Conservation (phyloP, 2,797 vertebrate genomes). For the Cirrhinus mrigala region DNA sequence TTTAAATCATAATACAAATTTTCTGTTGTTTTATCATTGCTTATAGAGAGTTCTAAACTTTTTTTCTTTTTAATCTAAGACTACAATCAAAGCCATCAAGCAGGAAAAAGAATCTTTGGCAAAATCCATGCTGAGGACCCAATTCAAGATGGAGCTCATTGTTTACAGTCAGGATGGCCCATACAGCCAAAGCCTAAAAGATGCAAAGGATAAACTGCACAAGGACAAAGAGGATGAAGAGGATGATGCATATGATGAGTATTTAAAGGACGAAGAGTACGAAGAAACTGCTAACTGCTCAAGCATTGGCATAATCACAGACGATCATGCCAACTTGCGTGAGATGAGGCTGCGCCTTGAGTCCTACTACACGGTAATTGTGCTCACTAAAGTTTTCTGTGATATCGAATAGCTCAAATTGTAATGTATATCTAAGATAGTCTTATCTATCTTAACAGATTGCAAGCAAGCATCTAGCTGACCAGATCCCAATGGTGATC, state of each 20-base stretch:
- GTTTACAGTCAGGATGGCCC: constrained; percentile 86
- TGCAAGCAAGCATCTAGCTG: constrained; percentile 78
- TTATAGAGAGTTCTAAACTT: background rate
- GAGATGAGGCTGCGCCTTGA: constrained; percentile 80
- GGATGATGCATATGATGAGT: too few relatives aligned
- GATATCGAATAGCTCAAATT: background rate
- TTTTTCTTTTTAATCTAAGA: constrained; percentile 65
- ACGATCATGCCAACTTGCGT: constrained; percentile 55
- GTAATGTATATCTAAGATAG: background rate
- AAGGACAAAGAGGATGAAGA: too few relatives aligned
- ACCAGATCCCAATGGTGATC: constrained; percentile 87
- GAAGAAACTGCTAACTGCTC: background rate
- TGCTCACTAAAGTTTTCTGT: background rate
- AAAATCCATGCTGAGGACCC: constrained; percentile 75
- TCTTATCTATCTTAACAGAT: constrained; percentile 72
- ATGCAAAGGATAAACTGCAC: background rate
- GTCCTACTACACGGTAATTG: constrained; percentile 83
- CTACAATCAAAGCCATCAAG: constrained; percentile 81
- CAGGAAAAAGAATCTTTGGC: constrained; percentile 70
- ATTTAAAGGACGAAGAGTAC: background rate
- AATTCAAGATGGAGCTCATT: constrained; percentile 88
- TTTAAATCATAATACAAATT: background rate
- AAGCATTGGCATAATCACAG: background rate
- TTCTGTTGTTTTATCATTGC: too few relatives aligned
- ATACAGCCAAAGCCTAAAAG: constrained; percentile 69